Evolutionary conservation across 2,113 vertebrate genomes (phyloP).

Genomic region (Empidonax alnorum): DNA sequence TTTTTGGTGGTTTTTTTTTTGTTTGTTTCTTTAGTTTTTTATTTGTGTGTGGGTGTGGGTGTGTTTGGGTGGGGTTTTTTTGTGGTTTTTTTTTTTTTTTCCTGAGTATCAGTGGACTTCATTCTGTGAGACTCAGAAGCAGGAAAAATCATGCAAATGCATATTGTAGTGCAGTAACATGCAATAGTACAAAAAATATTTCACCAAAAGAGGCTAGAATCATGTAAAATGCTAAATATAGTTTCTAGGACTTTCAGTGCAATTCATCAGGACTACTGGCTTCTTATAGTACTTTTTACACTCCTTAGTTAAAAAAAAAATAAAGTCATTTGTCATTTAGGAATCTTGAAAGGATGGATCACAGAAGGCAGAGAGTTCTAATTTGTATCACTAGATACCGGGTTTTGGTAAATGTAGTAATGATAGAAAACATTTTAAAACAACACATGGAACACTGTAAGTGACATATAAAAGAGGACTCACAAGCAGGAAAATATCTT

Average conservation of each 20-base stretch:
- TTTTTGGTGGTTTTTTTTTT: too few relatives aligned
- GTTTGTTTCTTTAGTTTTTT: background rate
- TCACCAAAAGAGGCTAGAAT: background rate
- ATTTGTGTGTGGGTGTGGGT: too few relatives aligned
- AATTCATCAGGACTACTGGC: background rate
- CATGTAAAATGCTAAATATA: background rate
- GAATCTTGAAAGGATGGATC: background rate
- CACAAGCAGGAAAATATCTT: background rate
- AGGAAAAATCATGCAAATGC: background rate
- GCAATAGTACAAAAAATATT: background rate
- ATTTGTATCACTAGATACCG: background rate
- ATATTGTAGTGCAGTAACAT: background rate
- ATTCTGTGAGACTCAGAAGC: background rate
- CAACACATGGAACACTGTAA: background rate
- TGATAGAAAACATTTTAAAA: background rate
- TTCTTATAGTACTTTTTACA: background rate
- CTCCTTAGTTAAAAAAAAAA: background rate
- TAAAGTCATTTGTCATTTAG: background rate
- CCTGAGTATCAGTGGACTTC: fast-evolving
- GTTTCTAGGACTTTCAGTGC: background rate
- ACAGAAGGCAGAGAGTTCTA: background rate
- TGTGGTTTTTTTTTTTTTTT: too few relatives aligned
- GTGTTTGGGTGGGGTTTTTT: too few relatives aligned
- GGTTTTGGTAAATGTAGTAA: background rate
- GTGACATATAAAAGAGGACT: background rate